phyloP scores from a whole-genome alignment of 2,888 invertebrate species.

The Thymelicus sylvestris region DNA sequence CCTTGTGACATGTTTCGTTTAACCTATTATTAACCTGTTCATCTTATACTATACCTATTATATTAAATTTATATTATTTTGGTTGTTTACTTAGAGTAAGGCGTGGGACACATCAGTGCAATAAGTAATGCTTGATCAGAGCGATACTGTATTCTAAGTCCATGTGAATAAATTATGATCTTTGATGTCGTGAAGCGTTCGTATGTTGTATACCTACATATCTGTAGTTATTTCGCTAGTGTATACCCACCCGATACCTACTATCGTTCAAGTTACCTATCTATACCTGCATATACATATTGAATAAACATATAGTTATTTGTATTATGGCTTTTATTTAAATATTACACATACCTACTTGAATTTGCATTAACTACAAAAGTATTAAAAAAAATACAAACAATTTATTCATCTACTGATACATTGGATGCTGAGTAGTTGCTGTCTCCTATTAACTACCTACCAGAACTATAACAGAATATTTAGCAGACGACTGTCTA shows the following conservation, averaged over 20 bases:
- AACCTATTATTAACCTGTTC: constrained; percentile 18
- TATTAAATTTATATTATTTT: constrained; percentile 27
- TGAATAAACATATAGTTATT: constrained; percentile 74
- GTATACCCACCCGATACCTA: constrained; percentile 55
- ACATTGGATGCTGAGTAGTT: too few species aligned
- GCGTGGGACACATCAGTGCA: constrained; percentile 35
- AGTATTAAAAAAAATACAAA: too few species aligned
- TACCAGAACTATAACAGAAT: too few species aligned
- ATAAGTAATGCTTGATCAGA: constrained; percentile 18
- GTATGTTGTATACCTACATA: constrained; percentile 52
- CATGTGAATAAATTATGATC: constrained; percentile 21
- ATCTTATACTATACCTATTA: constrained; percentile 31
- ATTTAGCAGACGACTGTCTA: too few species aligned
- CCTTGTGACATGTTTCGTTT: constrained; percentile 26
- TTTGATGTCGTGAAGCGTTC: constrained; percentile 33
- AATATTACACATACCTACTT: not conserved
- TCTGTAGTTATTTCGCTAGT: constrained; percentile 69
- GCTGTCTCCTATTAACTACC: too few species aligned
- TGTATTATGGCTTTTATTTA: constrained; percentile 50
- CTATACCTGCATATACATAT: constrained; percentile 67
- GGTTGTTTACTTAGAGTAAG: constrained; percentile 24
- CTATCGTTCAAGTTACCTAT: constrained; percentile 48
- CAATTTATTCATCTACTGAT: too few species aligned
- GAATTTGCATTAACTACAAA: not conserved
- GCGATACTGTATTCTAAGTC: constrained; percentile 4